Base-by-base conservation (phyloP, 2,113 vertebrate genomes). In the Crypturellus undulatus region DNA sequence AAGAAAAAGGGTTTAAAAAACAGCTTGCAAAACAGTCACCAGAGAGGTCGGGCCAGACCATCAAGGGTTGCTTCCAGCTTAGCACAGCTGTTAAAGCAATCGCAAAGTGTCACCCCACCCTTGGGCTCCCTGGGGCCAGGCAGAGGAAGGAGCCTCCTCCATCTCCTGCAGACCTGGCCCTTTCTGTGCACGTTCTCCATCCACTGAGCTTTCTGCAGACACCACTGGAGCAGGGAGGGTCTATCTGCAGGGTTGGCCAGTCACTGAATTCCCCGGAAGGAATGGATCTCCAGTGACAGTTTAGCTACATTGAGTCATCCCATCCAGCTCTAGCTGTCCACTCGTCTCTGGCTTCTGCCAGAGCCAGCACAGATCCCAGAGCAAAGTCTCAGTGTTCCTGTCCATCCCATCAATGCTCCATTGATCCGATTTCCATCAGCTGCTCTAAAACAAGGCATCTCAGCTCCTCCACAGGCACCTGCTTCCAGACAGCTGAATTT, bases 21-120 rank as follows among this genome's bases (percentile, higher is more conserved):
- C 4, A 83, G 52, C 45, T 92, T 67, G 84, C 56, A 87, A 89
- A 94, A 94, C 42, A 84, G 75, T 30, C 72, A 90, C 54, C 68
- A 84, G 78, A 67, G 68, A 84, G 52, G 38, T 90, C 92, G 84
- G 73, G 10, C 34, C 70, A 92, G 87, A 24, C 68, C 90, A 90
- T 85, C n/a, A 79, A 40, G 47, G 62, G 69, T 82, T 84, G 72
- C 87, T 83, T 92, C 91, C 75, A 89, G 84, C 83, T 81, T 79
- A 75, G 21, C 75, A 52, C 85, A 96, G 90, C 90, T 95, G 88
- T 64, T 96, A 40, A 83, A 97, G 76, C 62, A 85, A 90, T 95
- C 92, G 93, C 60, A 80, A 28, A 88, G 40, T 70, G 68, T 85
- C 86, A 93, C 73, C 78, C 85, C 91, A 94, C 95, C 94, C 92